Conservation (phyloP, 2,113 vertebrate genomes). For the Amblyornis subalaris region DNA sequence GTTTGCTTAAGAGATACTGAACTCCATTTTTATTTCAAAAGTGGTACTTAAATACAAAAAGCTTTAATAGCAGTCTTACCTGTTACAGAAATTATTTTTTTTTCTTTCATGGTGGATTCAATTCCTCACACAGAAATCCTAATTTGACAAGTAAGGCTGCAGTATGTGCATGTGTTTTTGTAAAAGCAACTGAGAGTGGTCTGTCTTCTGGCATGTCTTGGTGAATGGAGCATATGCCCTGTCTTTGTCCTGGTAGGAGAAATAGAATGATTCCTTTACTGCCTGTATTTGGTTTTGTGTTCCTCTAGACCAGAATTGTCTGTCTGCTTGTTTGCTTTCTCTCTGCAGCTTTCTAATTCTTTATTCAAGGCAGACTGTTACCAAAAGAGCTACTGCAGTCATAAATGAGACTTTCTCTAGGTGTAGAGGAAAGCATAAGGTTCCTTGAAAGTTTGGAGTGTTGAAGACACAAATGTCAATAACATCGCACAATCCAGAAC, state of each 20-base stretch:
- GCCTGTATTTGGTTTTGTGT: not conserved
- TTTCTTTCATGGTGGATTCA: not conserved
- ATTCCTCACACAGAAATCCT: not conserved
- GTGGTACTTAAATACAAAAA: not conserved
- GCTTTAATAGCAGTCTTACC: not conserved
- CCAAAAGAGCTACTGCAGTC: not conserved
- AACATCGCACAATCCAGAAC: not conserved
- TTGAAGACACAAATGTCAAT: not conserved
- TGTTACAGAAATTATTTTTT: not conserved
- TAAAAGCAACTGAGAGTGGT: not conserved
- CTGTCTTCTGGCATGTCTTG: not conserved
- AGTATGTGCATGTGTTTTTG: not conserved
- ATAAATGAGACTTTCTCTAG: not conserved
- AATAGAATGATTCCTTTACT: not conserved
- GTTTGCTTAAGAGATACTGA: not conserved
- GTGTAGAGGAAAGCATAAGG: not conserved
- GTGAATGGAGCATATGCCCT: not conserved
- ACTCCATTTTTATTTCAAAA: not conserved
- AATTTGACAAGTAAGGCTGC: not conserved
- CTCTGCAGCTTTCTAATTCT: not conserved
- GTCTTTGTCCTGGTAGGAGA: not conserved
- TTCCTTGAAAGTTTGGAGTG: not conserved
- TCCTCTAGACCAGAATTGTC: not conserved
- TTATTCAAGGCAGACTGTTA: not conserved
- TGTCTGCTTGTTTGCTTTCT: not conserved